Conservation (phyloP, 1,140 invertebrate species). For the Hermatobates lingyangjiaoensis region DNA sequence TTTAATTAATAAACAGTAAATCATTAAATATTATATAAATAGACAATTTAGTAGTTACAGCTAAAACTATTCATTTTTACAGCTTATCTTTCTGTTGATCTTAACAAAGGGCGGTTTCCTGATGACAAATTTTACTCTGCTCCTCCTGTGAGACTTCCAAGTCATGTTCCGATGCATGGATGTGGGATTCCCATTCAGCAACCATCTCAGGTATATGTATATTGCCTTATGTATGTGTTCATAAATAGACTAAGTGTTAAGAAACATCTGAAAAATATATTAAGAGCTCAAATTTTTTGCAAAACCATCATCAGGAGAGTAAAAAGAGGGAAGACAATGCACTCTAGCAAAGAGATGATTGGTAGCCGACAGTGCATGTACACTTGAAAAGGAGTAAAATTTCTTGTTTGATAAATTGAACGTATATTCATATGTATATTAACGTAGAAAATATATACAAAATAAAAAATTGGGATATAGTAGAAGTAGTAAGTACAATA, state of each 20-base stretch:
- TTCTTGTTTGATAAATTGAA: no score
- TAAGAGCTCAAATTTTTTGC: no score
- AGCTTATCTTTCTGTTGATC: neutral
- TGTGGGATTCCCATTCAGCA: constrained; percentile 32
- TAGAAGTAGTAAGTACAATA: no score
- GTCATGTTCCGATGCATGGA: constrained; percentile 29
- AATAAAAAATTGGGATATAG: no score
- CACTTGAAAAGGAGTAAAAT: neutral
- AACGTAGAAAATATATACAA: no score
- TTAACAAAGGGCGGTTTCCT: neutral
- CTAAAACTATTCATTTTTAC: no score
- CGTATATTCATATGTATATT: no score
- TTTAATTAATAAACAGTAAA: no score
- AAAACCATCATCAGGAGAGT: no score
- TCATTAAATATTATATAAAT: no score
- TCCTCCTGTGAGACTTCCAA: constrained; percentile 23
- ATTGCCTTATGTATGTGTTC: neutral
- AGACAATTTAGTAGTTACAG: no score
- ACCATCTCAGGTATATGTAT: constrained; percentile 25
- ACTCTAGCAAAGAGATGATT: neutral
- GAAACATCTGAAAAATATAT: neutral
- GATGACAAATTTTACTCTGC: constrained; percentile 17
- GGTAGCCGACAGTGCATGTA: neutral
- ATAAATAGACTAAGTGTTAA: neutral
- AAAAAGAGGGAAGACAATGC: neutral